Percentiles rank a stretch among this genome's conserved stretches.
phyloP scores from a whole-genome alignment of 2,113 vertebrate genomes.

The Sitta europaea region DNA sequence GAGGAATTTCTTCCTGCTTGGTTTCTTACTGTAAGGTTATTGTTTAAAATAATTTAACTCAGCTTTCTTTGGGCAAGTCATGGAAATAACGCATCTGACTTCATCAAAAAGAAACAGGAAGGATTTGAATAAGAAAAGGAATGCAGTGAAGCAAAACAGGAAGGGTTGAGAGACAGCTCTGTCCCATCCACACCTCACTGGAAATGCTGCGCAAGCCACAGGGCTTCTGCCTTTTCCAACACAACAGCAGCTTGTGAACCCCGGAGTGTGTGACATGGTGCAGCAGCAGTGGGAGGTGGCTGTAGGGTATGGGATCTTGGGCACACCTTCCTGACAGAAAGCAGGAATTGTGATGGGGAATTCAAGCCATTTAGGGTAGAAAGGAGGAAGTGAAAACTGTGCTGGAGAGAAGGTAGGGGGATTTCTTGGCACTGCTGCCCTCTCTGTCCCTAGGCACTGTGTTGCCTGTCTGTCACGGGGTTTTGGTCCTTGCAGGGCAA shows the following conservation, averaged over 20 bases:
- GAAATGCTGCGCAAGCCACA: not conserved
- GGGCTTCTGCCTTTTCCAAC: not conserved
- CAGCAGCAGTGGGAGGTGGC: not conserved
- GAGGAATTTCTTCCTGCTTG: not conserved
- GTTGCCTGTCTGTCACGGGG: rapidly evolving
- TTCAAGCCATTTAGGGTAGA: not conserved
- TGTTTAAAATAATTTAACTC: not conserved
- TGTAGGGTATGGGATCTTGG: not conserved
- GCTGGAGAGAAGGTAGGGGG: not conserved
- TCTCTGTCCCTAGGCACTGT: not conserved
- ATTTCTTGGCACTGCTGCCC: not conserved
- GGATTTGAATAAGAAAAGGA: slow-evolving; percentile 22
- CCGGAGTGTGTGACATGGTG: not conserved
- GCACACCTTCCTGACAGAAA: not conserved
- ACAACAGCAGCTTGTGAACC: not conserved
- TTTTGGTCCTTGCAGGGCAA: not conserved
- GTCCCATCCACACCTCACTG: not conserved
- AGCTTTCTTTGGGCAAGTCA: not conserved
- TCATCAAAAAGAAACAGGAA: slow-evolving; percentile 28
- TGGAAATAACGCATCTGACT: slow-evolving; percentile 18
- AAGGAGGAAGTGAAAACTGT: not conserved
- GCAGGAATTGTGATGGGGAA: not conserved
- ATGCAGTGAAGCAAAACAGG: slow-evolving; percentile 32
- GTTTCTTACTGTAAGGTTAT: not conserved
- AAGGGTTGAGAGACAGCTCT: slow-evolving; percentile 25